Conservation (phyloP, 2,888 invertebrate species). For the Empis livida region DNA sequence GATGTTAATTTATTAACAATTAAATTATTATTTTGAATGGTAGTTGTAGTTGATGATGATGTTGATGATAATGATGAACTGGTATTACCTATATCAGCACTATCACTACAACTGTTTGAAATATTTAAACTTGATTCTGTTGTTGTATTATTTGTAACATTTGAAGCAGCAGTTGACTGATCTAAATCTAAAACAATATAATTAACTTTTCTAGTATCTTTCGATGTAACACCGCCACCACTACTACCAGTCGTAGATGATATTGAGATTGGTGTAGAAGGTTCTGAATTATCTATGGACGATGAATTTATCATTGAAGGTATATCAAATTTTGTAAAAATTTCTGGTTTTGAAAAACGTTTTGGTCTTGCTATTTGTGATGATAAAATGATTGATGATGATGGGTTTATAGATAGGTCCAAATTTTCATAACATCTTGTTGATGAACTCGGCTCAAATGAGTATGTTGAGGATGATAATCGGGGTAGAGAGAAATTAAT, state of each 20-base stretch:
- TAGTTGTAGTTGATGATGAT: too few species aligned
- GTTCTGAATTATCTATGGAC: slow-evolving; percentile 13
- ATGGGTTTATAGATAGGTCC: slow-evolving; percentile 6
- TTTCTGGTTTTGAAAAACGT: slow-evolving; percentile 16
- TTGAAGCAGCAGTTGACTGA: slow-evolving; percentile 7
- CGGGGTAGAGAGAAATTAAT: slow-evolving; percentile 9
- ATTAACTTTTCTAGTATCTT: slow-evolving; percentile 11
- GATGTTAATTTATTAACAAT: too few species aligned
- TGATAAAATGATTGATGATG: too few species aligned
- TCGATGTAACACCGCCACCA: not conserved
- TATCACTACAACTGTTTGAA: too few species aligned
- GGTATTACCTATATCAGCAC: too few species aligned
- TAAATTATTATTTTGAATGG: too few species aligned
- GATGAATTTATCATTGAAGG: slow-evolving; percentile 3
- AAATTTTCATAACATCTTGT: slow-evolving; percentile 18
- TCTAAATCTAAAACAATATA: slow-evolving; percentile 18
- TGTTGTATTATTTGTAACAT: not conserved
- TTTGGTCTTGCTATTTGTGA: too few species aligned
- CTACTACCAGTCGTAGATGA: not conserved
- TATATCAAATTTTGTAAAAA: slow-evolving; percentile 15
- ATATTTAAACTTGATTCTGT: not conserved
- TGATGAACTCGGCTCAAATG: slow-evolving; percentile 2
- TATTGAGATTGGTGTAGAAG: slow-evolving; percentile 14
- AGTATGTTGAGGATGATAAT: slow-evolving; percentile 5
- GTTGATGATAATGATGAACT: too few species aligned